These are phyloP conservation scores for Maniola hyperantus DNA, from an alignment of 2,888 invertebrate genomes.

Conservation along the genomic window DNA sequence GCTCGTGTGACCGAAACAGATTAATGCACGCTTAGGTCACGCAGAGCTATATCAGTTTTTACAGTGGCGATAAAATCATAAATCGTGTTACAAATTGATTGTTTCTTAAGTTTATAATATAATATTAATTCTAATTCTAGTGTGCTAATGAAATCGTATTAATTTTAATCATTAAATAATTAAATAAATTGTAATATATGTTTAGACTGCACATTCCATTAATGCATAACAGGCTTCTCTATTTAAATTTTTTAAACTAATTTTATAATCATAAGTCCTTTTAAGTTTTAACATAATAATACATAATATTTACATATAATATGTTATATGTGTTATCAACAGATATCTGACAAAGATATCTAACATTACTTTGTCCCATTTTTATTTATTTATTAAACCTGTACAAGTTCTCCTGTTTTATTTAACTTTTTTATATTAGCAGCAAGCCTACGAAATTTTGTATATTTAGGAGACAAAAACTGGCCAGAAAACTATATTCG, in stretches of 20 bases:
- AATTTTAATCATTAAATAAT: slow-evolving; percentile 68
- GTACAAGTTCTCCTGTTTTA: background rate
- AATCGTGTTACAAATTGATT: slow-evolving; percentile 58
- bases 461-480: too few relatives aligned
- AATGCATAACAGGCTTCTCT: slow-evolving; percentile 76
- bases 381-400: slow-evolving; percentile 11
- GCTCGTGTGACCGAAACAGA: too few relatives aligned
- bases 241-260: slow-evolving; percentile 35
- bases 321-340: background rate
- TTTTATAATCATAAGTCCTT: background rate
- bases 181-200: slow-evolving; percentile 68
- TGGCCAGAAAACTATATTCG: too few relatives aligned
- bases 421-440: background rate
- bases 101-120: slow-evolving; percentile 58
- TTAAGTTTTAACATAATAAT: slow-evolving; percentile 3
- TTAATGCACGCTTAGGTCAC: too few relatives aligned
- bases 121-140: slow-evolving; percentile 78
- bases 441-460: too few relatives aligned
- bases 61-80: slow-evolving; percentile 55
- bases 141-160: slow-evolving; percentile 81
- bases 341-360: background rate
- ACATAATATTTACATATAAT: background rate
- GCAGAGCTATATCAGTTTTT: background rate
- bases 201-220: slow-evolving; percentile 75
- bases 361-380: slow-evolving; percentile 8